Conservation (phyloP, 1,140 invertebrate species). For the Tetramorium parvispinum region DNA sequence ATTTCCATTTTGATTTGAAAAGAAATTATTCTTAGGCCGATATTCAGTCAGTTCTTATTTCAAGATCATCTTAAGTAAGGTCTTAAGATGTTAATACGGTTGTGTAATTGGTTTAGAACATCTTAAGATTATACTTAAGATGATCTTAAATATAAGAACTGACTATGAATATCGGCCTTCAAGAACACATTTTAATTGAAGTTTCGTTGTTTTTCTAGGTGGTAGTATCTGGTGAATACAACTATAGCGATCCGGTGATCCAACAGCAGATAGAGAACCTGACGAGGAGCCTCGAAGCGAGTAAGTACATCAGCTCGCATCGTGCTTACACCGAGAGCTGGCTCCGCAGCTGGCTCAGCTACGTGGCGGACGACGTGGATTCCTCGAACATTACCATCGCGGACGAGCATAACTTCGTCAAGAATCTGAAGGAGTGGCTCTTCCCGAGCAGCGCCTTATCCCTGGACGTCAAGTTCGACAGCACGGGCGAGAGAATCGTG, state of each 20-base stretch:
- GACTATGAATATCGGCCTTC: no score
- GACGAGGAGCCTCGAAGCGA: slow-evolving; percentile 92
- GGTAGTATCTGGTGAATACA: slow-evolving; percentile 92
- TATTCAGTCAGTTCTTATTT: no score
- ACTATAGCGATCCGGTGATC: slow-evolving; percentile 93
- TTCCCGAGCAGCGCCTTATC: slow-evolving; percentile 91
- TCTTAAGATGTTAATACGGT: no score
- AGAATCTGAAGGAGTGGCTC: slow-evolving; percentile 92
- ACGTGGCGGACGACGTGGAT: slow-evolving; percentile 91
- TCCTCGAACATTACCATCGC: slow-evolving; percentile 91
- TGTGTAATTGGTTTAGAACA: no score
- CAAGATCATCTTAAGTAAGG: no score
- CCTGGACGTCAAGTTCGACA: slow-evolving; percentile 94
- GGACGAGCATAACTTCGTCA: slow-evolving; percentile 90
- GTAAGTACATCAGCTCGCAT: slow-evolving; percentile 91
- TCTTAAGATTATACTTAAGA: no score
- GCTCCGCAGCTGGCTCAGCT: slow-evolving; percentile 94
- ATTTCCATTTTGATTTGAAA: not conserved
- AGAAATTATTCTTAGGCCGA: not conserved
- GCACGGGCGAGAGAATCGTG: slow-evolving; percentile 90
- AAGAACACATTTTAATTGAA: not conserved
- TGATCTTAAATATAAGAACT: no score
- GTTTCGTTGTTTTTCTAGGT: slow-evolving; percentile 87
- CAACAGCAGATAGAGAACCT: slow-evolving; percentile 93
- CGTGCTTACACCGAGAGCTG: slow-evolving; percentile 96